A percentile compares a stretch with the other conserved stretches of the same genome.
These are phyloP conservation scores for Toxonevra muliebris DNA, from an alignment of 2,888 invertebrate genomes.

Conservation along the genomic window DNA sequence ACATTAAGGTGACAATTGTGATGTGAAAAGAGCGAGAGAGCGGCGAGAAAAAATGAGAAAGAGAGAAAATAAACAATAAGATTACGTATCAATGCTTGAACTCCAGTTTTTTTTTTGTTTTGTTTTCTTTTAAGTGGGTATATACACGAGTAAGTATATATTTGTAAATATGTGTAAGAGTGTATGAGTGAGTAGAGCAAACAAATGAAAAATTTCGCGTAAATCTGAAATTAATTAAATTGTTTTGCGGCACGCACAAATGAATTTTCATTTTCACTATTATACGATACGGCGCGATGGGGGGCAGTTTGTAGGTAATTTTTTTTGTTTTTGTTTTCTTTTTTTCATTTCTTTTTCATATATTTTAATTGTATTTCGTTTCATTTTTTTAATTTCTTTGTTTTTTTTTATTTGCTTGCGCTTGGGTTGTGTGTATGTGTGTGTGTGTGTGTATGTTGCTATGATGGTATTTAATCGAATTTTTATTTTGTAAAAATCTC, in stretches of 20 bases:
- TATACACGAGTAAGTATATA: constrained; percentile 6
- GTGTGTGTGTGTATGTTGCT: too few species aligned
- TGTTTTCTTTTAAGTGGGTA: not conserved
- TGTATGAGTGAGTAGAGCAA: constrained; percentile 36
- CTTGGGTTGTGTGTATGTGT: too few species aligned
- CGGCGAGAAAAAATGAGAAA: not conserved
- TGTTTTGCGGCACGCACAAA: constrained; percentile 49
- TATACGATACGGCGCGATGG: too few species aligned
- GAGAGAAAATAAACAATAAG: constrained; percentile 7
- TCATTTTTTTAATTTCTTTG: constrained; percentile 1
- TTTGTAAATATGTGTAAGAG: constrained; percentile 5
- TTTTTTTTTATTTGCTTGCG: constrained; percentile 18
- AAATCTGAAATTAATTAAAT: constrained; percentile 59
- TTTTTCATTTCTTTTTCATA: constrained; percentile 33
- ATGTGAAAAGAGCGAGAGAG: not conserved
- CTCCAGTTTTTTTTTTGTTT: not conserved
- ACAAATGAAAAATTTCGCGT: constrained; percentile 44
- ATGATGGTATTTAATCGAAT: constrained; percentile 20
- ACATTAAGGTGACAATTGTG: not conserved
- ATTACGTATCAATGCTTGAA: not conserved
- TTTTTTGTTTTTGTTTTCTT: constrained; percentile 12
- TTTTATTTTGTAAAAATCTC: constrained; percentile 24
- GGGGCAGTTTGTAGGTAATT: not conserved
- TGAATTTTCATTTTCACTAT: not conserved
- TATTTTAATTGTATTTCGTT: constrained; percentile 19